Evolutionary conservation across 2,113 vertebrate genomes (phyloP), one percentile per base, ranked within the genome.

Genomic region (Rhombomys opimus): DNA sequence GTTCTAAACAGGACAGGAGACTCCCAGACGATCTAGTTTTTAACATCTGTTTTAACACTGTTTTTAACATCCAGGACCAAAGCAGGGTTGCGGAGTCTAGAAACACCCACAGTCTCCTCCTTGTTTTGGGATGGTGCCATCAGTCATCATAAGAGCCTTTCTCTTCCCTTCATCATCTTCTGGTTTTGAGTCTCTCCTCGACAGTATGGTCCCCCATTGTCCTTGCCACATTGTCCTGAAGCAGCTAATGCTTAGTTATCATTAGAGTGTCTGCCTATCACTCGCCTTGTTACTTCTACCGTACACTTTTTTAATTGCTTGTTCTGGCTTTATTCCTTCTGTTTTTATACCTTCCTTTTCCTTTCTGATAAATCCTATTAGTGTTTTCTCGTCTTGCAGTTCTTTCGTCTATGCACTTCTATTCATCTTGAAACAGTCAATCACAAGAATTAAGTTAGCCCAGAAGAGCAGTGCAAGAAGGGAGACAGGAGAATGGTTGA

Each of bases 61-160:
- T 90, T 95, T 88, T 81, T 92, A 88, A 93, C 35, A 46, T 25
- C n/a, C 75, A 92, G 41, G 75, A 73, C 57, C 76, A 68, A 32
- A 41, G 68, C 61, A 23, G 46, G 94, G 63, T 18, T 85, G 32
- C 10, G 18, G 87, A 77, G 23, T 70, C 14, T 32, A 91, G 84
- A 96, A 92, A 91, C 38, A 95, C 52, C 70, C 93, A 87, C 30
- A 38, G 91, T 96, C 89, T 85, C 88, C 30, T 72, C 35, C 77
- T 95, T 90, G 75, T 93, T 89, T 93, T 81, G 92, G 89, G 70
- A 57, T 77, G n/a, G 32, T 9, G 25, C 35, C 27, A 4, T 75
- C 14, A 35, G 1, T 80, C 2, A 3, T 9, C 25, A 1, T 35
- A n/a, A 77, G 75, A 72, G 46, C 15, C 27, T 61, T 90, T 54